phyloP scores from a whole-genome alignment of 2,797 vertebrate genomes.

The Micromesistius poutassou region DNA sequence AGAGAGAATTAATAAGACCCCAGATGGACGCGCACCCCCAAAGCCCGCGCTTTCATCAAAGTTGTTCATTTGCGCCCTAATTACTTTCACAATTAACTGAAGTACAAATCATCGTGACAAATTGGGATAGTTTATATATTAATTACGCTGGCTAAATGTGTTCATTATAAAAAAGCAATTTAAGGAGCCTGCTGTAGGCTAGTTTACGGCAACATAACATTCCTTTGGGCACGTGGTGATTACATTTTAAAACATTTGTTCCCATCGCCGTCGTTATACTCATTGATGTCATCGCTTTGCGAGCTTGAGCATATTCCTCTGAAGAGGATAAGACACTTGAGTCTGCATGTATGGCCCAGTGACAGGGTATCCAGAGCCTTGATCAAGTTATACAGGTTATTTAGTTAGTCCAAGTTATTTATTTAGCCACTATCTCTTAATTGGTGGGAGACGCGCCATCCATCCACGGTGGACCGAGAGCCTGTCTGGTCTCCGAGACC shows the following conservation, averaged over 20 bases:
- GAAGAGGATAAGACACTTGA: not conserved
- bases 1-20: constrained; percentile 93
- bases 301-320: too few species aligned
- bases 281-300: not conserved
- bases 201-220: constrained; percentile 82
- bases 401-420: not conserved
- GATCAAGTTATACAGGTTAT: not conserved
- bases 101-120: constrained; percentile 99
- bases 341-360: not conserved
- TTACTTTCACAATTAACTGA: constrained; percentile 99
- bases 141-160: constrained; percentile 92
- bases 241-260: constrained; percentile 43
- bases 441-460: constrained; percentile 34
- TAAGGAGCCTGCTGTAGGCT: constrained; percentile 88
- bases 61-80: constrained; percentile 96
- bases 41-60: constrained; percentile 91
- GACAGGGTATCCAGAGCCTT: not conserved
- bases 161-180: constrained; percentile 96
- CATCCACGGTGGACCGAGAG: constrained; percentile 33
- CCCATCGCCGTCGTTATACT: not conserved
- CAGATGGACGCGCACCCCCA: constrained; percentile 86
- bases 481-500: too few species aligned
- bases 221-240: constrained; percentile 55
- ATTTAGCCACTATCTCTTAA: constrained; percentile 13
- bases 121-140: constrained; percentile 96